These are phyloP conservation scores for Limonius californicus DNA, from an alignment of 1,140 invertebrate genomes.

Conservation along the genomic window DNA sequence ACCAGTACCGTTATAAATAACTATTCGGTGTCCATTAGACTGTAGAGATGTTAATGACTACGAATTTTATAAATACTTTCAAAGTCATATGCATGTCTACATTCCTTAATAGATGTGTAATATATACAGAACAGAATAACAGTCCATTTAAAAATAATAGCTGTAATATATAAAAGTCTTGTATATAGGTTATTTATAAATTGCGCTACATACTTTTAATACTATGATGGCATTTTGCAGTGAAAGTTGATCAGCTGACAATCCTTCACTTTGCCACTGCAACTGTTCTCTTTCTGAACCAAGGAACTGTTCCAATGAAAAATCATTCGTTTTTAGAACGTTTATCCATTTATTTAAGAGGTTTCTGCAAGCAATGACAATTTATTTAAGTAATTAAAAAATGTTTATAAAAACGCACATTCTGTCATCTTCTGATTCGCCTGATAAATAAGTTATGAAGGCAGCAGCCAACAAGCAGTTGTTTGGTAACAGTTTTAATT, in stretches of 20 bases:
- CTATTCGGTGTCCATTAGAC: too few relatives aligned
- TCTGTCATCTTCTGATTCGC: constrained; percentile 59
- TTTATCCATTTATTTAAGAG: constrained; percentile 40
- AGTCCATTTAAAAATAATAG: too few relatives aligned
- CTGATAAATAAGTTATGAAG: constrained; percentile 72
- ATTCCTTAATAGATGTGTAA: too few relatives aligned
- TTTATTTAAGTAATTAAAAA: too few relatives aligned
- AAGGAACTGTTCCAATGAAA: constrained; percentile 70
- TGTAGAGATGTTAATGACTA: too few relatives aligned
- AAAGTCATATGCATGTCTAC: too few relatives aligned
- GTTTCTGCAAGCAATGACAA: constrained; percentile 18
- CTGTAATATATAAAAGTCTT: too few relatives aligned
- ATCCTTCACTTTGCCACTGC: constrained; percentile 79
- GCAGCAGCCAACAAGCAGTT: constrained; percentile 68
- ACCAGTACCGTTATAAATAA: too few relatives aligned
- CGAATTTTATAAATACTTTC: too few relatives aligned
- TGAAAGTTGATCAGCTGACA: constrained; percentile 75
- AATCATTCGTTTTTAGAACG: constrained; percentile 44
- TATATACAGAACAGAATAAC: too few relatives aligned
- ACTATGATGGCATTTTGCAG: constrained; percentile 82
- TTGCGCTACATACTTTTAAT: constrained; percentile 63
- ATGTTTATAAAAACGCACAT: constrained; percentile 42
- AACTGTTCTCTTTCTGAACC: constrained; percentile 75
- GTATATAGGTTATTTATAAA: too few relatives aligned
- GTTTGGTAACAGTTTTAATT: constrained; percentile 58